Evolutionary conservation across 2,888 invertebrate species (phyloP).

Genomic region (Noctua pronuba): DNA sequence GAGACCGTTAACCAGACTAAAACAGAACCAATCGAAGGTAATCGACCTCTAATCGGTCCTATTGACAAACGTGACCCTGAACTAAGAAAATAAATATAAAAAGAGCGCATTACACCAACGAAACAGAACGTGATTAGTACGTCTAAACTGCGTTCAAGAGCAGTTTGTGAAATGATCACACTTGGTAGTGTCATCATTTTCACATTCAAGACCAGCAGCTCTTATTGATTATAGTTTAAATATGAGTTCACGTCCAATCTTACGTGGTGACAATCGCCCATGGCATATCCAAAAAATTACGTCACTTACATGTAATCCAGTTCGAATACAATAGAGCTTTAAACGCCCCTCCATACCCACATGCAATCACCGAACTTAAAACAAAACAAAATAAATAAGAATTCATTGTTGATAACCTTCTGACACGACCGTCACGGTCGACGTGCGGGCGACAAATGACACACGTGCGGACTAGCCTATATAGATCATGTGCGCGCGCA

Average conservation of each 20-base stretch:
- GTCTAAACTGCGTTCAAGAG: neutral
- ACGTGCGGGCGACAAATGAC: slow-evolving; percentile 73
- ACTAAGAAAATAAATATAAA: neutral
- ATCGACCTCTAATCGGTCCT: slow-evolving; percentile 38
- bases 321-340: slow-evolving; percentile 80
- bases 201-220: neutral
- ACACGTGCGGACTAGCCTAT: slow-evolving; percentile 23
- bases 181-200: neutral
- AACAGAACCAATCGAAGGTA: slow-evolving; percentile 39
- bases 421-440: slow-evolving; percentile 63
- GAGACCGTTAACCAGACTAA: slow-evolving; percentile 8
- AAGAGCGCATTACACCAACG: neutral
- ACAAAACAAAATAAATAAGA: slow-evolving; percentile 65
- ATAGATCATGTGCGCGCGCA: slow-evolving; percentile 45
- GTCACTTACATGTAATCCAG: slow-evolving; percentile 84
- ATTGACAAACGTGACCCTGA: slow-evolving; percentile 21
- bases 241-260: neutral
- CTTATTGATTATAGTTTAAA: neutral
- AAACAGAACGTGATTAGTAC: neutral
- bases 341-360: slow-evolving; percentile 76
- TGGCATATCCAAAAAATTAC: slow-evolving; percentile 12
- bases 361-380: slow-evolving; percentile 66
- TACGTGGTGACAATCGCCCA: neutral
- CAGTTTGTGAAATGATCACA: neutral
- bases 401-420: slow-evolving; percentile 63